These are phyloP conservation scores for Cremastobaeus sp. DNA, from an alignment of 2,888 invertebrate genomes.

Conservation along the genomic window DNA sequence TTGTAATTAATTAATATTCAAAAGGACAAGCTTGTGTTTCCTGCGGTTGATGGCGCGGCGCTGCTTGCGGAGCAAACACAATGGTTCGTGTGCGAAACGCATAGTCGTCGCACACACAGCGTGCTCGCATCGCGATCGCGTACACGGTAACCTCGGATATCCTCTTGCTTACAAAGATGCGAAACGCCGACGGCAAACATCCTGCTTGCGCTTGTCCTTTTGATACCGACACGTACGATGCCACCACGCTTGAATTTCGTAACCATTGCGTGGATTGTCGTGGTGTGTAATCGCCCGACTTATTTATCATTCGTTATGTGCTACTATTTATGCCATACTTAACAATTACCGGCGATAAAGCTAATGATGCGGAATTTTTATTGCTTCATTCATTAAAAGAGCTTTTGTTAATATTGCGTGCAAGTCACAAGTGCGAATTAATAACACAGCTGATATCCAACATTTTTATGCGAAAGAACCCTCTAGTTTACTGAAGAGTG, in stretches of 20 bases:
- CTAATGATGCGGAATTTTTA: neutral
- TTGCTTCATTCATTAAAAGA: too few relatives aligned
- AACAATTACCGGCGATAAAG: constrained; percentile 24
- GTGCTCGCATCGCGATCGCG: constrained; percentile 38
- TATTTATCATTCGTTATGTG: constrained; percentile 35
- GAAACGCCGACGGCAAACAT: constrained; percentile 47
- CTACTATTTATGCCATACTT: constrained; percentile 21
- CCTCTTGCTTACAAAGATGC: constrained; percentile 52
- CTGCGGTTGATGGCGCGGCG: constrained; percentile 12
- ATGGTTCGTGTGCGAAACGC: constrained; percentile 40
- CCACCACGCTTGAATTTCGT: constrained; percentile 20
- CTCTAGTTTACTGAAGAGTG: too few relatives aligned
- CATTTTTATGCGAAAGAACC: too few relatives aligned
- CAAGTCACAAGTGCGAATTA: too few relatives aligned
- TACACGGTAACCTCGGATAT: constrained; percentile 42
- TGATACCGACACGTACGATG: constrained; percentile 9
- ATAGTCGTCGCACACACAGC: constrained; percentile 32
- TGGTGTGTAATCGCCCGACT: constrained; percentile 21
- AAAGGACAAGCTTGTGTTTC: constrained; percentile 26
- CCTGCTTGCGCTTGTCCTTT: constrained; percentile 27
- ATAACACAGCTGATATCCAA: too few relatives aligned
- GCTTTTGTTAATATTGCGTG: too few relatives aligned
- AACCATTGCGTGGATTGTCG: constrained; percentile 42
- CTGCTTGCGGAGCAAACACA: constrained; percentile 33
- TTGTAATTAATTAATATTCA: constrained; percentile 24